Base-by-base conservation (phyloP, 35 echinoderm and acorn worm species). In the Eucidaris tribuloides region DNA sequence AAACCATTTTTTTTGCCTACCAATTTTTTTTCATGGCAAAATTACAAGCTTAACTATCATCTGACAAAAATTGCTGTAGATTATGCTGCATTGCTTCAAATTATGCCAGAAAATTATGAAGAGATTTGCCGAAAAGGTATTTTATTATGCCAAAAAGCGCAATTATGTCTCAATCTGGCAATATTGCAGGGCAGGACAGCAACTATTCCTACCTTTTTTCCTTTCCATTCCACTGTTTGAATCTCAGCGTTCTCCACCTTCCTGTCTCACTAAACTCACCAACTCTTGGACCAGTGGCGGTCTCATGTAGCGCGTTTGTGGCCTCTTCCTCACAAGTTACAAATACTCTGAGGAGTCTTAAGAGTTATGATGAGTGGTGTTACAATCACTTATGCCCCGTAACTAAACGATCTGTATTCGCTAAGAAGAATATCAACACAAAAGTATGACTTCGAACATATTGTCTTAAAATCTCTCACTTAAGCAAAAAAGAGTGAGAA, bases 141-240 rank as follows among this genome's bases (percentile, higher is more conserved):
- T 54, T 17, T n/a, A 17, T 13, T n/a, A 54, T 0, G 48, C 13
- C 48, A 54, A 13, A 54, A 2, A 17, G 0, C 48, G n/a, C 13
- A 54, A 0, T 54, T 0, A 54, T n/a, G 13, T n/a, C 48, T 54
- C 1, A 2, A 17, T 54, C 48, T 54, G 0, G 13, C 0, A 54
- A 54, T 0, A 54, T 54, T 1, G 2, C 0, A 54, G 13, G n/a
- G 1, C 48, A 54, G 48, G n/a, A 54, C 2, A 0, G n/a, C n/a
- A 13, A 54, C 13, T 13, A 2, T 34, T 32, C 31, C 44, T 43
- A 99, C 96, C 90, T 99, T 82, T 91, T 93, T 46, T 99, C 96
- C 44, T 93, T 93, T 4, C 96, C 96, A 81, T 99, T 93, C 96
- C 96, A 99, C 29, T 99, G 96, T 45, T 92, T 93, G 65, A 93